Percentiles rank a stretch among this genome's conserved stretches.
phyloP scores from a whole-genome alignment of 92 coral and sea anemone species.

The Ricordea florida region DNA sequence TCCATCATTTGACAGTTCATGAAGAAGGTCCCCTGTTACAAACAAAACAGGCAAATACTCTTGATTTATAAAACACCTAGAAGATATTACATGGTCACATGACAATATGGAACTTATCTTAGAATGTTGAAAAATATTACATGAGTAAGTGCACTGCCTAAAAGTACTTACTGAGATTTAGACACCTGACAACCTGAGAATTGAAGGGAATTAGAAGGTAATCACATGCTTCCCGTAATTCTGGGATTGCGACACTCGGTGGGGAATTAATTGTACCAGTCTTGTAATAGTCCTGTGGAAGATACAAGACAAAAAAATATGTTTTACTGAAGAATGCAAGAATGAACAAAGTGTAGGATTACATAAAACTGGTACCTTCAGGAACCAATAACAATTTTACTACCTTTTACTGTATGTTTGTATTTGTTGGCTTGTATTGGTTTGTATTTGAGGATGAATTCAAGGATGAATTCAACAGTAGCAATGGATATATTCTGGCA shows the following conservation, averaged over 20 bases:
- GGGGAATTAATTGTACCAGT: constrained; percentile 86
- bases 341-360: background rate
- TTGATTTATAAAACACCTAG: too few relatives aligned
- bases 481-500: too few relatives aligned
- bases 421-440: too few relatives aligned
- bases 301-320: background rate
- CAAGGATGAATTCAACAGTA: too few relatives aligned
- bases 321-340: background rate
- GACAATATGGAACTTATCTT: background rate
- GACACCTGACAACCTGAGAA: constrained; percentile 89
- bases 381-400: background rate
- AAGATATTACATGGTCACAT: background rate
- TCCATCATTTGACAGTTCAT: constrained; percentile 97
- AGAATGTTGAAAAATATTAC: background rate
- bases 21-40: constrained; percentile 85
- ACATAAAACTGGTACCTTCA: background rate
- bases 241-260: constrained; percentile 94
- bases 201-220: constrained; percentile 94
- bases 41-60: too few relatives aligned
- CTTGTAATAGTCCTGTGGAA: constrained; percentile 94
- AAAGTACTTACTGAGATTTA: constrained; percentile 92
- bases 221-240: constrained; percentile 95
- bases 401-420: background rate
- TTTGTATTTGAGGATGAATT: too few relatives aligned
- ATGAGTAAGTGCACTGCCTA: too few relatives aligned